A percentile compares a stretch with the other conserved stretches of the same genome.
Conservation (phyloP, 2,113 vertebrate genomes). For the Gallinago media region DNA sequence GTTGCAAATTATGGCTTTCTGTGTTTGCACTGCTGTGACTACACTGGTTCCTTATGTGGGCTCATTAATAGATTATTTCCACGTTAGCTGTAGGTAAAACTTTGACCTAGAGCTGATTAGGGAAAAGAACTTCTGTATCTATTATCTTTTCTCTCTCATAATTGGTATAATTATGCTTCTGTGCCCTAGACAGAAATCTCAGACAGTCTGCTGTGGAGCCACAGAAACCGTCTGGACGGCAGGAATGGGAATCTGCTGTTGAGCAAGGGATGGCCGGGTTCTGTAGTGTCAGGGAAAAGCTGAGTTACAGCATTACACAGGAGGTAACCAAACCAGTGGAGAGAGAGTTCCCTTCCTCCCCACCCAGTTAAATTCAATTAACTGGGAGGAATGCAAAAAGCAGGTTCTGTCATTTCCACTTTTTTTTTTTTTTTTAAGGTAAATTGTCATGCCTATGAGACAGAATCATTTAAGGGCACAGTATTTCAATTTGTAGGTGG, state of each 20-base stretch:
- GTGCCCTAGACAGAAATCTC: conserved; percentile 29
- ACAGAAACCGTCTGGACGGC: neutral
- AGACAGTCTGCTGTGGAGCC: conserved; percentile 45
- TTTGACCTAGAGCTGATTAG: conserved; percentile 56
- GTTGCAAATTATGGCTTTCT: conserved; percentile 36
- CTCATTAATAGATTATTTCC: conserved; percentile 59
- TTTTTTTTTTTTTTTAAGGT: neutral
- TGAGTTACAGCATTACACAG: neutral
- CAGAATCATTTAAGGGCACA: neutral
- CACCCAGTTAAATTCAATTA: conserved; percentile 41
- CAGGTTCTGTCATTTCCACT: neutral
- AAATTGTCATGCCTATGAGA: neutral
- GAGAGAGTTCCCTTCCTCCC: neutral
- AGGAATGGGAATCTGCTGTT: neutral
- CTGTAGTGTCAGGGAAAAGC: neutral
- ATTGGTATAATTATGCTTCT: conserved; percentile 47
- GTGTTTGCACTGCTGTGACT: conserved; percentile 18
- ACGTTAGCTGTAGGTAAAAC: conserved; percentile 50
- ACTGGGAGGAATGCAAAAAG: conserved; percentile 20
- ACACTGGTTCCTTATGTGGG: neutral
- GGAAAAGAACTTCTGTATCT: conserved; percentile 52
- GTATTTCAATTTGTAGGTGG: neutral
- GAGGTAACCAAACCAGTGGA: neutral
- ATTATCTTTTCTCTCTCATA: conserved; percentile 45
- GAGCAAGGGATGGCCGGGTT: neutral